A percentile compares a stretch with the other conserved stretches of the same genome.
phyloP scores from a whole-genome alignment of 2,113 vertebrate species.

The rabbit (Oryctolagus cuniculus) region mOryCun1.1 NC_091449.1:35647001-35647500 shows the following conservation, averaged over 20 bases:
- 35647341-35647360: neutral
- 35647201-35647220: neutral
- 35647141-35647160: neutral
- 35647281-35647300: neutral
- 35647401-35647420: neutral
- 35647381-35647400: neutral
- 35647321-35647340: neutral
- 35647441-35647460: neutral
- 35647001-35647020: neutral
- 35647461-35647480: neutral
- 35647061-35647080: neutral
- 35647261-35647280: neutral
- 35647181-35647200: neutral
- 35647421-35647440: neutral
- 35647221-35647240: neutral
- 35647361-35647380: no score
- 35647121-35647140: neutral
- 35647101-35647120: neutral
- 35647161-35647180: no score
- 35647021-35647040: neutral
- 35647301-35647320: neutral
- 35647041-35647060: neutral
- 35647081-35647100: neutral
- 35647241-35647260: neutral
- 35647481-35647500: neutral